phyloP scores from a whole-genome alignment of 2,113 vertebrate species.

The Zosterops hypoxanthus region DNA sequence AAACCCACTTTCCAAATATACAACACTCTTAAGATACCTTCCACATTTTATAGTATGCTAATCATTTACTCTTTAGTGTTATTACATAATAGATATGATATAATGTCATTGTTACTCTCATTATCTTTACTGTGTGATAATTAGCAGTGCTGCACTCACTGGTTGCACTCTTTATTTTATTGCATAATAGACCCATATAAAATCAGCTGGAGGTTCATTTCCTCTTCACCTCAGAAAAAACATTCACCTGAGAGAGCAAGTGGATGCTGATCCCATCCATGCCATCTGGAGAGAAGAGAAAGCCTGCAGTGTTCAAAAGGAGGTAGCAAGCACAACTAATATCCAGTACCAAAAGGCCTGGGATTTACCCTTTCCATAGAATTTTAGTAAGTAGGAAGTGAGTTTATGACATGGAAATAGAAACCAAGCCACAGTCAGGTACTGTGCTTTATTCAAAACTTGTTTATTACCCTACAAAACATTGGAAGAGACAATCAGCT shows the following conservation, averaged over 20 bases:
- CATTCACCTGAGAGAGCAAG: background rate
- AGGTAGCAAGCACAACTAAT: background rate
- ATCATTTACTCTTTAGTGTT: background rate
- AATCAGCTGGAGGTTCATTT: background rate
- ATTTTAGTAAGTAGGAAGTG: background rate
- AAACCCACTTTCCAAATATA: background rate
- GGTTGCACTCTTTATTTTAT: background rate
- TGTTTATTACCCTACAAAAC: background rate
- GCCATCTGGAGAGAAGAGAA: background rate
- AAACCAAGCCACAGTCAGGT: background rate
- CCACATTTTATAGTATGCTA: background rate
- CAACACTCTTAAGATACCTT: background rate
- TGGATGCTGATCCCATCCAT: background rate
- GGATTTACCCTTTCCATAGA: background rate
- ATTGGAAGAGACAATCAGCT: background rate
- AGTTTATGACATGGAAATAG: background rate
- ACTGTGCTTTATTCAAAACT: background rate
- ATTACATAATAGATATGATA: background rate
- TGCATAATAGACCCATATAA: background rate
- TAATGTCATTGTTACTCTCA: background rate
- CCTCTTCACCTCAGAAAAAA: background rate
- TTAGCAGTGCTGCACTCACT: background rate
- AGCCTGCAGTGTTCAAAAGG: background rate
- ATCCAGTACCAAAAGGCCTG: background rate
- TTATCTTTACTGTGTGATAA: background rate